phyloP scores from a whole-genome alignment of 2,113 vertebrate genomes.

The Mixornis gularis region DNA sequence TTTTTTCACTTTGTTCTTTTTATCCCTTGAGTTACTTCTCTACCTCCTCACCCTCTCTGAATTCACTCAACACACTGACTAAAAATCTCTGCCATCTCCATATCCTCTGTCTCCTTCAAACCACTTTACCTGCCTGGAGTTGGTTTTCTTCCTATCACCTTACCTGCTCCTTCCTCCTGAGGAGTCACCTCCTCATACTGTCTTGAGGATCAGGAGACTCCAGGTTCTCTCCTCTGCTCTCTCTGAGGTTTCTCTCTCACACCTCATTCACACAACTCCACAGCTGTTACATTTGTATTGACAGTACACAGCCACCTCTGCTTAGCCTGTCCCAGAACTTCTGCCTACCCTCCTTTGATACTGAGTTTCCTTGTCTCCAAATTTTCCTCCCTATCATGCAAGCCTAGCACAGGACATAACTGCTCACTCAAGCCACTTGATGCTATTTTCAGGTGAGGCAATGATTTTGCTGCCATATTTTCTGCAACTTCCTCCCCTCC shows the following conservation, averaged over 20 bases:
- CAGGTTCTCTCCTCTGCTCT: not conserved
- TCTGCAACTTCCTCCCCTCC: not conserved
- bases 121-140: not conserved
- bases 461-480: not conserved
- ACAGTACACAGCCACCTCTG: not conserved
- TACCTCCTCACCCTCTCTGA: not conserved
- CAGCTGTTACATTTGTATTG: not conserved
- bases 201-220: not conserved
- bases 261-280: not conserved
- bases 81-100: not conserved
- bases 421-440: not conserved
- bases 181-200: not conserved
- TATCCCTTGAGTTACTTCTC: not conserved
- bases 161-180: not conserved
- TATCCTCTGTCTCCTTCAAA: not conserved
- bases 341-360: not conserved
- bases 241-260: not conserved
- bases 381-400: not conserved
- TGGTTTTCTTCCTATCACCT: not conserved
- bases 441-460: not conserved
- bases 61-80: not conserved
- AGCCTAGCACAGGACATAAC: not conserved
- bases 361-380: rapidly evolving
- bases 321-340: not conserved
- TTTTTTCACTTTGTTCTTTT: not conserved